Conservation (phyloP, 2,888 invertebrate species). For the Tetragonula carbonaria region DNA sequence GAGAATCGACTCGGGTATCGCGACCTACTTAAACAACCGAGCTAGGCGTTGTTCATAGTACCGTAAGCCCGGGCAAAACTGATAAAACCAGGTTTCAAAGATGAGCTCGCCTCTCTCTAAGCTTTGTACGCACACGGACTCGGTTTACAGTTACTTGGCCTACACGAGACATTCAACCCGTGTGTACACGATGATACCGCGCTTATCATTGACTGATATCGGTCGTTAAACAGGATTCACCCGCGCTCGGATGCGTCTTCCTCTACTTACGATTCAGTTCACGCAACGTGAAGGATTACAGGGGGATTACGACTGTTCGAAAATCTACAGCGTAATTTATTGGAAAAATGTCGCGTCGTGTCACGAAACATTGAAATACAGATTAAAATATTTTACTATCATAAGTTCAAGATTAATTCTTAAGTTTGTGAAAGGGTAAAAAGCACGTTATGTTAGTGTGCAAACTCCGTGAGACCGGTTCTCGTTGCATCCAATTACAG, state of each 20-base stretch:
- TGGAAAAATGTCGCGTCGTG: neutral
- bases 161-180: constrained; percentile 56
- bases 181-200: constrained; percentile 35
- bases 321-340: neutral
- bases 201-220: constrained; percentile 54
- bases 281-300: neutral
- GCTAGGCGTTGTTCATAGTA: constrained; percentile 50
- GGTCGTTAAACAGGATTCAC: constrained; percentile 36
- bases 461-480: too few relatives aligned
- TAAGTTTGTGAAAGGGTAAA: neutral
- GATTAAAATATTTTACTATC: neutral
- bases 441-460: too few relatives aligned
- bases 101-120: constrained; percentile 47
- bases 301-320: neutral
- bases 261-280: neutral
- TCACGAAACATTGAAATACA: neutral
- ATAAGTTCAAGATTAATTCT: neutral
- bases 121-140: constrained; percentile 58
- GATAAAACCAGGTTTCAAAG: constrained; percentile 67
- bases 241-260: neutral
- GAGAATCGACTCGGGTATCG: neutral
- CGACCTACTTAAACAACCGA: constrained; percentile 55
- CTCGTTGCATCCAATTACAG: too few relatives aligned
- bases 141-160: constrained; percentile 78
- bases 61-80: constrained; percentile 67